phyloP scores from a whole-genome alignment of 2,888 invertebrate species.

The Amiota communis region DNA sequence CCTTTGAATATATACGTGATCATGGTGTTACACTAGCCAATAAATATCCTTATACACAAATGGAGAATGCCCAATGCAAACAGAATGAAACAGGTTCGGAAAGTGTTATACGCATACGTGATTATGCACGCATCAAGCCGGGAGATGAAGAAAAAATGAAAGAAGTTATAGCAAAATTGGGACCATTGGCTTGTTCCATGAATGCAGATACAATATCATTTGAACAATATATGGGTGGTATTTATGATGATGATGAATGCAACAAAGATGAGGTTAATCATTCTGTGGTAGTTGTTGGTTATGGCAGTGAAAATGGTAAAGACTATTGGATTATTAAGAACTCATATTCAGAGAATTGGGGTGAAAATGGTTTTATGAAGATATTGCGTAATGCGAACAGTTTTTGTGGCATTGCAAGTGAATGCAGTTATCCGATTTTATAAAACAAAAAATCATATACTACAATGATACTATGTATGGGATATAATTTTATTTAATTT shows the following conservation, averaged over 20 bases:
- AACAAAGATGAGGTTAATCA: conserved; percentile 70
- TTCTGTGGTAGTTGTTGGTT: conserved; percentile 70
- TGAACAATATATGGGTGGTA: conserved; percentile 67
- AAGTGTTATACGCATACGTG: conserved; percentile 63
- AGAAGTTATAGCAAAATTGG: conserved; percentile 69
- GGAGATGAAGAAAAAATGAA: conserved; percentile 71
- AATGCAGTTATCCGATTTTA: conserved; percentile 71
- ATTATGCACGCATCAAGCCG: conserved; percentile 67
- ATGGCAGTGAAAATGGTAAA: conserved; percentile 67
- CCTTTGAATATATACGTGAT: conserved; percentile 70
- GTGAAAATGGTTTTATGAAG: conserved; percentile 70
- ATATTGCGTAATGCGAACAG: conserved; percentile 65
- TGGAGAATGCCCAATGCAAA: conserved; percentile 60
- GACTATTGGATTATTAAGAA: conserved; percentile 72
- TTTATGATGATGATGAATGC: conserved; percentile 69
- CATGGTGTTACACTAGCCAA: conserved; percentile 68
- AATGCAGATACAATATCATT: conserved; percentile 67
- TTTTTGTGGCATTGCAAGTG: conserved; percentile 71
- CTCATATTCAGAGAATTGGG: conserved; percentile 71
- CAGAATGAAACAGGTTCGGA: conserved; percentile 64
- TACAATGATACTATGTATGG: neutral
- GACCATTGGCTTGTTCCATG: conserved; percentile 70
- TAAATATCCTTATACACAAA: conserved; percentile 69
- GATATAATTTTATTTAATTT: neutral
- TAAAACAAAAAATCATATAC: conserved; percentile 42